Conservation (phyloP, 2,888 invertebrate species). For the Matsumyia berberina region DNA sequence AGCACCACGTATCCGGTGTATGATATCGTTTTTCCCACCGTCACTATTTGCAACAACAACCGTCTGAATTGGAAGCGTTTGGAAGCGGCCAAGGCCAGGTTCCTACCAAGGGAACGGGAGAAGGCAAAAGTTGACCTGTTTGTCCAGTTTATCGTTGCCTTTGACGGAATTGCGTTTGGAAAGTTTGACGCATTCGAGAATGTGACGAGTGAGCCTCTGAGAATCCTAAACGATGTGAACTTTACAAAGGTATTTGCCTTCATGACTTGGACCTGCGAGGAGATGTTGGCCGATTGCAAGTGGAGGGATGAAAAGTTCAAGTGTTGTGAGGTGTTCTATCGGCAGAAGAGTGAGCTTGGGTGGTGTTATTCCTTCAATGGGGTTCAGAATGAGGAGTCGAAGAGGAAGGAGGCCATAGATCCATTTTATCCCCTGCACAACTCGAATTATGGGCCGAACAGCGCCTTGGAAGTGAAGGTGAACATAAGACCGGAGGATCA, state of each 20-base stretch:
- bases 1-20: constrained; percentile 82
- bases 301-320: constrained; percentile 83
- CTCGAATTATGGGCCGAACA: constrained; percentile 79
- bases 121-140: constrained; percentile 78
- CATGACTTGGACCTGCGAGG: constrained; percentile 83
- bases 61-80: constrained; percentile 83
- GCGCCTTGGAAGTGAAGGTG: constrained; percentile 78
- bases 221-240: constrained; percentile 80
- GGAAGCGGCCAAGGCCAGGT: constrained; percentile 79
- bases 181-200: constrained; percentile 80
- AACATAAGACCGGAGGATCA: constrained; percentile 80
- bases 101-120: constrained; percentile 78
- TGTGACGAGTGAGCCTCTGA: constrained; percentile 77
- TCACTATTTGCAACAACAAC: constrained; percentile 83
- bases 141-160: constrained; percentile 79
- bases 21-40: constrained; percentile 82
- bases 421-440: constrained; percentile 80
- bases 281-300: constrained; percentile 82
- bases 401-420: constrained; percentile 77
- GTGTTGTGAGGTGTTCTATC: constrained; percentile 85
- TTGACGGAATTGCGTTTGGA: constrained; percentile 81
- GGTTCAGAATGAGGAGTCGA: constrained; percentile 79
- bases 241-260: constrained; percentile 80
- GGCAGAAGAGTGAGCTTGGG: constrained; percentile 84
- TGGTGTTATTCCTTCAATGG: constrained; percentile 85